These are phyloP conservation scores for Beris chalybata DNA, from an alignment of 2,888 invertebrate species.

Conservation along the genomic window DNA sequence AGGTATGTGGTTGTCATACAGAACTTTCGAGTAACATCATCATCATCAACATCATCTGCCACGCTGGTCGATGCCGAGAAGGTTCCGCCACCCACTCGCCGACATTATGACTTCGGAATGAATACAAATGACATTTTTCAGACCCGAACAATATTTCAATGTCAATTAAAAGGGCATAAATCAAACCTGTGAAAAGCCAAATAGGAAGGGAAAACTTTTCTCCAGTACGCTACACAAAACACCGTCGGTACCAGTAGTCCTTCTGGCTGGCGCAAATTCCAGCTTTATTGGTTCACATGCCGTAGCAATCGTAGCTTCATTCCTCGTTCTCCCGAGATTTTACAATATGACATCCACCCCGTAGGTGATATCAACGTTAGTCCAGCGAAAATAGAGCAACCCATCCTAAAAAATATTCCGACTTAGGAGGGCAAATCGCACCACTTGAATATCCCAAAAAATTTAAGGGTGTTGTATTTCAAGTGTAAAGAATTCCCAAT, in stretches of 20 bases:
- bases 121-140: conserved; percentile 40
- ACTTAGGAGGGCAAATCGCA: neutral
- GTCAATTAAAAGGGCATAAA: conserved; percentile 41
- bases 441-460: too few species aligned
- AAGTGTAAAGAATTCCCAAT: too few species aligned
- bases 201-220: neutral
- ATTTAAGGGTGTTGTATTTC: too few species aligned
- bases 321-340: too few species aligned
- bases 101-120: conserved; percentile 39
- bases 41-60: too few species aligned
- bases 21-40: too few species aligned
- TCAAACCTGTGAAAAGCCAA: conserved; percentile 32
- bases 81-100: neutral
- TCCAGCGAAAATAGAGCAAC: neutral
- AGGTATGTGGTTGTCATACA: too few species aligned
- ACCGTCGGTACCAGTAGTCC: neutral
- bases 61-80: too few species aligned
- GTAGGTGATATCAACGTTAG: neutral
- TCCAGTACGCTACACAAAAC: neutral
- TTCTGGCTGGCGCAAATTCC: neutral
- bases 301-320: neutral
- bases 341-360: neutral
- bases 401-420: neutral
- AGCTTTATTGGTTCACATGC: neutral
- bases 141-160: conserved; percentile 40